Conservation (phyloP, 2,113 vertebrate species). For the Ellobius talpinus region DNA sequence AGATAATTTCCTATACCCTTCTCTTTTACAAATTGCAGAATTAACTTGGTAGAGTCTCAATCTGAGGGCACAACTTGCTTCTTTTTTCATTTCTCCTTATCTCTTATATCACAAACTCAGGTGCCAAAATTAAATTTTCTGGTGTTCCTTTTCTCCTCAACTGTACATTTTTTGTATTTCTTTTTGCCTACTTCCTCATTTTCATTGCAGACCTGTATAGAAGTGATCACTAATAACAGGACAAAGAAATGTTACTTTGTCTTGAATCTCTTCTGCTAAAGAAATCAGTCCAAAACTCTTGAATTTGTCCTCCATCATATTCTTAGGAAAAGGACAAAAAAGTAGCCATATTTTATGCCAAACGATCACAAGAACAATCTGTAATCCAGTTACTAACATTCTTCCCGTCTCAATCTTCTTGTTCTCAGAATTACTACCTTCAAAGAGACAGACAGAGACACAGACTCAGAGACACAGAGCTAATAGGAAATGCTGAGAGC, state of each 20-base stretch:
- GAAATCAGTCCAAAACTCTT: neutral
- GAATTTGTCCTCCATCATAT: neutral
- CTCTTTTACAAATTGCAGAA: neutral
- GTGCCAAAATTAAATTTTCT: neutral
- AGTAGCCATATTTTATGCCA: neutral
- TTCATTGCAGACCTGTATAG: neutral
- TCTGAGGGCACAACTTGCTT: neutral
- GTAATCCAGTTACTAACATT: neutral
- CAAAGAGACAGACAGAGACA: neutral
- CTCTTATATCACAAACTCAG: neutral
- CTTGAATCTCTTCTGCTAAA: neutral
- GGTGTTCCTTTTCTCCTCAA: neutral
- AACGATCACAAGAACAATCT: neutral
- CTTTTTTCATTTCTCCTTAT: neutral
- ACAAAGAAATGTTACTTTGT: neutral
- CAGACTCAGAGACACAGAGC: neutral
- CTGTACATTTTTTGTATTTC: neutral
- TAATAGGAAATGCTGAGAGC: neutral
- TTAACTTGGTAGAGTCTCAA: neutral
- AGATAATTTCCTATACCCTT: neutral
- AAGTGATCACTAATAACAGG: neutral
- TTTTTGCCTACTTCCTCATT: neutral
- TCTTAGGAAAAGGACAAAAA: neutral
- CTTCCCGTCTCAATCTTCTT: neutral
- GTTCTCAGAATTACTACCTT: neutral